phyloP scores from a whole-genome alignment of 2,113 vertebrate species.

The Coregonus clupeaformis region DNA sequence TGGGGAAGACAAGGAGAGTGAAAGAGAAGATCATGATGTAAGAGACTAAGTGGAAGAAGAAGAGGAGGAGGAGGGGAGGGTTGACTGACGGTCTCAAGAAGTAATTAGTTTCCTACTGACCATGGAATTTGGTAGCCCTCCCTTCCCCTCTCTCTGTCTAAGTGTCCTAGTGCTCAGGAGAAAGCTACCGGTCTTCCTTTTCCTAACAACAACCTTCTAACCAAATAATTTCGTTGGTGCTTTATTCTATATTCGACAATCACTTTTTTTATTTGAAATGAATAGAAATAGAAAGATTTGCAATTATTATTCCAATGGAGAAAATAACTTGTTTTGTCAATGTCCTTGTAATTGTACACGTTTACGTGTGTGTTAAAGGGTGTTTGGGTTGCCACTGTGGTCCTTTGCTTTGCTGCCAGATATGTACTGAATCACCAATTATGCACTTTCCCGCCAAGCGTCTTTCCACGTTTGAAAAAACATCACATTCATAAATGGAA shows the following conservation, averaged over 20 bases:
- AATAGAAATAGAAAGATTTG: no score
- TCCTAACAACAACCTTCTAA: not conserved
- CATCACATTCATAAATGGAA: slow-evolving; percentile 3
- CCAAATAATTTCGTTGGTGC: not conserved
- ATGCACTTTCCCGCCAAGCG: slow-evolving; percentile 33
- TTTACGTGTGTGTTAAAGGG: not conserved
- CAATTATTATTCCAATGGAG: not conserved
- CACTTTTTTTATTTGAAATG: no score
- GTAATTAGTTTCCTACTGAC: slow-evolving; percentile 19
- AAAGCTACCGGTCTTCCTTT: slow-evolving; percentile 35
- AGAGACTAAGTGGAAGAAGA: not conserved
- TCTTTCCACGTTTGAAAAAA: slow-evolving; percentile 26
- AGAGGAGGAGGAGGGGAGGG: not conserved
- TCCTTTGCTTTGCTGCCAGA: not conserved
- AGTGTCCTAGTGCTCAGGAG: not conserved
- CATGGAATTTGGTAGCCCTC: no score
- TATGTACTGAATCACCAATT: slow-evolving; percentile 13
- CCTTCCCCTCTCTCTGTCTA: no score
- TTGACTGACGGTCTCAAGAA: slow-evolving; percentile 24
- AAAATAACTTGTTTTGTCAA: not conserved
- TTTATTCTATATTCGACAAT: no score
- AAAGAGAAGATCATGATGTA: not conserved
- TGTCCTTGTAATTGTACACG: not conserved
- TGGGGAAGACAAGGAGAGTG: slow-evolving; percentile 2
- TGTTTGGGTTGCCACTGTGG: not conserved